phyloP scores from a whole-genome alignment of 2,113 vertebrate species.

The Thinocorus orbignyianus region DNA sequence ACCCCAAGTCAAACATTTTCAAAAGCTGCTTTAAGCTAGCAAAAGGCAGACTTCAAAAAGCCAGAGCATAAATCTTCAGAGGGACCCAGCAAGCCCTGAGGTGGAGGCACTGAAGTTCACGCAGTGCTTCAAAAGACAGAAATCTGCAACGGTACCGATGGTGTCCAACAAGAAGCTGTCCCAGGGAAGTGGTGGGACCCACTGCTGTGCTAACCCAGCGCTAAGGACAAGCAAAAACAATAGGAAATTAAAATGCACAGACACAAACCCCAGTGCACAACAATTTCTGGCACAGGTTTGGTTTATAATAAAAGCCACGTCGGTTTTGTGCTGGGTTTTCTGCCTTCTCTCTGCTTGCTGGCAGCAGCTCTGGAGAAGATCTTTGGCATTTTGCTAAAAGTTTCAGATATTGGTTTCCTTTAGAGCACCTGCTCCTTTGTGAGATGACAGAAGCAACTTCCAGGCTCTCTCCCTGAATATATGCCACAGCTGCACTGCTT shows the following conservation, averaged over 20 bases:
- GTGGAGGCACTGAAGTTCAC: neutral
- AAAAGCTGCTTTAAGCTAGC: neutral
- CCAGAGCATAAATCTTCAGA: neutral
- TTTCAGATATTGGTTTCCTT: constrained; percentile 18
- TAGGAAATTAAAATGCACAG: neutral
- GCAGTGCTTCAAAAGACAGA: neutral
- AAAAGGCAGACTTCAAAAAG: neutral
- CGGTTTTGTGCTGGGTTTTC: neutral
- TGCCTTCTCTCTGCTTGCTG: neutral
- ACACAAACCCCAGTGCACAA: neutral
- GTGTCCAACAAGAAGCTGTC: neutral
- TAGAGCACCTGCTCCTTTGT: constrained; percentile 1
- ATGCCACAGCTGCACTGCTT: neutral
- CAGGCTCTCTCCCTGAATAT: neutral
- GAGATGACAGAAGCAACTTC: neutral
- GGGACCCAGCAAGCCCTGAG: neutral
- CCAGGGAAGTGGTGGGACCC: neutral
- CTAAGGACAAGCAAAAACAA: neutral
- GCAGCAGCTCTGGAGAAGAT: neutral
- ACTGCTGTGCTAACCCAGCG: neutral
- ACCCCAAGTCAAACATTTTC: neutral
- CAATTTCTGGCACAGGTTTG: neutral
- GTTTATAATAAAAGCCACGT: neutral
- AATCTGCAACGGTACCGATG: neutral
- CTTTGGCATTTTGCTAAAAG: neutral